phyloP scores from a whole-genome alignment of 2,888 invertebrate species.

The Masnerella sp. region DNA sequence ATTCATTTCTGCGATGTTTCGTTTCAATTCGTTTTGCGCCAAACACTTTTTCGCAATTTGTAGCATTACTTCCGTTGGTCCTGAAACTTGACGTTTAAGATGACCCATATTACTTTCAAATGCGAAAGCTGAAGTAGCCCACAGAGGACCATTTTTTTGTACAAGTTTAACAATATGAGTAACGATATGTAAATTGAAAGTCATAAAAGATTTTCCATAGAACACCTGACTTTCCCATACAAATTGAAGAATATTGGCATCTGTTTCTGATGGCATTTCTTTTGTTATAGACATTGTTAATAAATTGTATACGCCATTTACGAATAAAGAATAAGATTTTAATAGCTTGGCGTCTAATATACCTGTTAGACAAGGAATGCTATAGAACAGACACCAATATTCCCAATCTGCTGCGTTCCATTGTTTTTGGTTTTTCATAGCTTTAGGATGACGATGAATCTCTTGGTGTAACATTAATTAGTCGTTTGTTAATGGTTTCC shows the following conservation, averaged over 20 bases:
- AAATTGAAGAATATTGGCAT: conserved; percentile 27
- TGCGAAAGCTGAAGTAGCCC: too few relatives aligned
- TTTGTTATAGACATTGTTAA: conserved; percentile 14
- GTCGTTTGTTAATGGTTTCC: conserved; percentile 14
- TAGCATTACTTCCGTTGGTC: conserved; percentile 12
- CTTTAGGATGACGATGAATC: conserved; percentile 20
- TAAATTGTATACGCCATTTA: conserved; percentile 16
- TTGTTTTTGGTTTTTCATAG: conserved; percentile 3
- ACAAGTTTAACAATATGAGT: conserved; percentile 13
- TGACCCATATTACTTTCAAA: conserved; percentile 33
- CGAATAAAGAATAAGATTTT: conserved; percentile 25
- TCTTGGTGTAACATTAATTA: conserved; percentile 31
- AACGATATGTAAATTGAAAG: conserved; percentile 17
- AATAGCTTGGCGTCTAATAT: conserved; percentile 16
- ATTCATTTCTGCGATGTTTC: conserved; percentile 15
- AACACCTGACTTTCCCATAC: conserved; percentile 11
- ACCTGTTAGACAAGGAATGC: conserved; percentile 17
- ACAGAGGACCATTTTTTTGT: conserved; percentile 21
- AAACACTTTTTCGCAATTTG: conserved; percentile 17
- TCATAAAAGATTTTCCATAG: conserved; percentile 24
- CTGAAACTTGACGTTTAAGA: conserved; percentile 20
- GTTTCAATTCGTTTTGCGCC: conserved; percentile 19
- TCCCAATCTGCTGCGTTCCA: conserved; percentile 38
- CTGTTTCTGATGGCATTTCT: conserved; percentile 3
- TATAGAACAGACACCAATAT: conserved; percentile 30